These are phyloP conservation scores for Dicyrtoma fusca DNA, from an alignment of 2,888 invertebrate genomes.

Conservation along the genomic window DNA sequence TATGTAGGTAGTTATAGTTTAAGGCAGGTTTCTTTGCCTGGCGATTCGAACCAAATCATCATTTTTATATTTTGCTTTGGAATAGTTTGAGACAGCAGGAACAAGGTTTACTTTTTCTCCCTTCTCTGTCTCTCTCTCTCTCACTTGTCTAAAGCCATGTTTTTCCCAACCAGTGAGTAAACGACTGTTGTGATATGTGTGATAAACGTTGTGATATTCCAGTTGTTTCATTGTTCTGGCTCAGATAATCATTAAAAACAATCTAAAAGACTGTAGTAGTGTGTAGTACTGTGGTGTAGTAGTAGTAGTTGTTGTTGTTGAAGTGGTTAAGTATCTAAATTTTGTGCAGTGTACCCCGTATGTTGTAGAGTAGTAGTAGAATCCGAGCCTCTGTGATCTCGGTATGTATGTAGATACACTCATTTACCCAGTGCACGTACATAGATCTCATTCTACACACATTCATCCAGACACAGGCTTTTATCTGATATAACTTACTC, in stretches of 20 bases:
- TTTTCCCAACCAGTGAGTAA: constrained; percentile 12
- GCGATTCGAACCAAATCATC: not conserved
- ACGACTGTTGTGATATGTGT: not conserved
- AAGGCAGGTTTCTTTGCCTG: no score
- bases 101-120: constrained; percentile 10
- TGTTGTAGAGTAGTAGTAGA: not conserved
- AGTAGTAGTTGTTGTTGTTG: not conserved
- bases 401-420: not conserved
- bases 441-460: not conserved
- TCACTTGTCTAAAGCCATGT: not conserved
- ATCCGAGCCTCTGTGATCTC: not conserved
- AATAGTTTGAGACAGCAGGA: not conserved
- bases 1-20: no score
- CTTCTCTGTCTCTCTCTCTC: not conserved
- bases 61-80: no score
- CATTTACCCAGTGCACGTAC: not conserved
- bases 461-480: not conserved
- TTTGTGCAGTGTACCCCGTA: not conserved
- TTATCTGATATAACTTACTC: constrained; percentile 8
- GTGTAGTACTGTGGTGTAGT: not conserved
- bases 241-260: constrained; percentile 18
- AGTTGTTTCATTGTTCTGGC: constrained; percentile 21
- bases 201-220: constrained; percentile 6
- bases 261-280: not conserved
- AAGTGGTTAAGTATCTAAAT: no score